phyloP scores from a whole-genome alignment of 2,797 vertebrate species.

The Sebastes iracundus region DNA sequence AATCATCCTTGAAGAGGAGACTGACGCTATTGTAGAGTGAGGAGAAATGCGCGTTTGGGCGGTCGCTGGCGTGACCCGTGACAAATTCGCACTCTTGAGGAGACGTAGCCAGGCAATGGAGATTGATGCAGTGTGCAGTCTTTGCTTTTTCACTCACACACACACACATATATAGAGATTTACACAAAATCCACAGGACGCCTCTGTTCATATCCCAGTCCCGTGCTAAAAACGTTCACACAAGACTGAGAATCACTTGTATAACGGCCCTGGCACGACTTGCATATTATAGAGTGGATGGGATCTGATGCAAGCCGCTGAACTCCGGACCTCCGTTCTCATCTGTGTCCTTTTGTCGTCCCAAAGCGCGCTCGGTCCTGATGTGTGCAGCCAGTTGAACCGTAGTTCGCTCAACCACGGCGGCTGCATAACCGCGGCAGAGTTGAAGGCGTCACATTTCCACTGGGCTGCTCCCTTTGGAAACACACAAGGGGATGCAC shows the following conservation, averaged over 20 bases:
- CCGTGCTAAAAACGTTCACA: conserved; percentile 1
- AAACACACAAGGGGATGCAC: conserved; percentile 16
- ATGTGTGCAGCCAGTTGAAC: conserved; percentile 70
- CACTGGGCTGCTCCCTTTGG: not conserved
- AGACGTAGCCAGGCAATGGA: conserved; percentile 35
- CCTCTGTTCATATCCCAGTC: not conserved
- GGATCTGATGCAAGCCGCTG: conserved; percentile 47
- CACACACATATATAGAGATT: not conserved
- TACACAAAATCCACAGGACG: not conserved
- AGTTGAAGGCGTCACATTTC: conserved; percentile 29
- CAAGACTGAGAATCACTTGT: conserved; percentile 19
- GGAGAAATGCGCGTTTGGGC: conserved; percentile 22
- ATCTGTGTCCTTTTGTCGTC: conserved; percentile 53
- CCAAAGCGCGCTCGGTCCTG: conserved; percentile 38
- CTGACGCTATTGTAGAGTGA: conserved; percentile 5
- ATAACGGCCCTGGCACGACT: not conserved
- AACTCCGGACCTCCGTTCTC: conserved; percentile 49
- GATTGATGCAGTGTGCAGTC: conserved; percentile 46
- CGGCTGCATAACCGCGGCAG: conserved; percentile 36
- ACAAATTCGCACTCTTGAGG: conserved; percentile 27
- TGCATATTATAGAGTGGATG: conserved; percentile 10
- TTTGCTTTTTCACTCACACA: conserved; percentile 5
- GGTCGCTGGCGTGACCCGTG: conserved; percentile 13
- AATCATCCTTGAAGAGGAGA: conserved; percentile 24
- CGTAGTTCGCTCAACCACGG: conserved; percentile 35